Evolutionary conservation across 2,797 vertebrate species (phyloP).

Genomic region (Stomatorhinus walkeri): DNA sequence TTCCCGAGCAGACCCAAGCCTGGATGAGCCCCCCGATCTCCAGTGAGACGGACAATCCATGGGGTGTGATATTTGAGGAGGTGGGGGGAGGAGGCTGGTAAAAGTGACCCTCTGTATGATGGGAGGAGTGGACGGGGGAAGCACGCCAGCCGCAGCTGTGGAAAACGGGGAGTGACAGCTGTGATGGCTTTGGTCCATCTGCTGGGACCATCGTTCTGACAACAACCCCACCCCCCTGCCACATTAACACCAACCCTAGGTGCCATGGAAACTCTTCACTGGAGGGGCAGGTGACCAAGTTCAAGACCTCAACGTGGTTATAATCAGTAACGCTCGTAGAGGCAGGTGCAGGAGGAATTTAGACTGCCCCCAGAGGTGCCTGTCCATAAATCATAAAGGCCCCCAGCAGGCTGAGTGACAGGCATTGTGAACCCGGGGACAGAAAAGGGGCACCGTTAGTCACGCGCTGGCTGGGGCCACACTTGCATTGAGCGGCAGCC

Average conservation of each 20-base stretch:
- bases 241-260: not conserved
- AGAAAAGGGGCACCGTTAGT: not conserved
- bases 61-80: not conserved
- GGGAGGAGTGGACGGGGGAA: not conserved
- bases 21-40: too few relatives aligned
- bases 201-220: too few relatives aligned
- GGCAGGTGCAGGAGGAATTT: not conserved
- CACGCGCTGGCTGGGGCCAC: not conserved
- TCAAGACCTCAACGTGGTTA: not conserved
- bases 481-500: not conserved
- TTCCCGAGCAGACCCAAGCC: not conserved
- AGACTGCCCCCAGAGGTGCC: not conserved
- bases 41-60: not conserved
- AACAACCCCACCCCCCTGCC: not conserved
- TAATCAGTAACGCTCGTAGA: not conserved
- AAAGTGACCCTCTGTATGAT: not conserved
- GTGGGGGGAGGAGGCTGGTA: not conserved
- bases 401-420: not conserved
- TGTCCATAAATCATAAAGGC: not conserved
- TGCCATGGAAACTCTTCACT: not conserved
- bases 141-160: not conserved
- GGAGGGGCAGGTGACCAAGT: conserved; percentile 10
- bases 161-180: not conserved
- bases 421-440: not conserved
- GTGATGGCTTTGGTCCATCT: not conserved